phyloP scores from a whole-genome alignment of 2,113 vertebrate genomes.

The Siphamia tubifer region DNA sequence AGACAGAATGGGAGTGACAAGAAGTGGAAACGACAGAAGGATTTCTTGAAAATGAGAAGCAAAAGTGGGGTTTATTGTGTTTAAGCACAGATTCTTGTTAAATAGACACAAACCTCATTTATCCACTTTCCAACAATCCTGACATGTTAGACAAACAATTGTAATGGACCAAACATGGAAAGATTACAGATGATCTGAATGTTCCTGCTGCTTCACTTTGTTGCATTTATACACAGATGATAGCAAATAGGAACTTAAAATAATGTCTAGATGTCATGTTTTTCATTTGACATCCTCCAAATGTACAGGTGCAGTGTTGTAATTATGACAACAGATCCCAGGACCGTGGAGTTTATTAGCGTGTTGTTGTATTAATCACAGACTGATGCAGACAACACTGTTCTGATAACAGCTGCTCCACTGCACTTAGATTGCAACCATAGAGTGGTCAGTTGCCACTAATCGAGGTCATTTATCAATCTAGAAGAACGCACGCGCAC shows the following conservation, averaged over 20 bases:
- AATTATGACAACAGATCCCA: conserved; percentile 49
- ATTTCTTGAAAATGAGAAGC: conserved; percentile 11
- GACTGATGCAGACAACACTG: conserved; percentile 56
- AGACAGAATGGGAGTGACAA: conserved; percentile 15
- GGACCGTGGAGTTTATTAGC: conserved; percentile 64
- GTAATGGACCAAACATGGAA: neutral
- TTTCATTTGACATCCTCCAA: neutral
- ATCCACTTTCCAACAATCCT: conserved; percentile 2
- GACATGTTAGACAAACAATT: conserved; percentile 11
- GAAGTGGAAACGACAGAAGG: conserved; percentile 21
- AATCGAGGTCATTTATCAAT: conserved; percentile 79
- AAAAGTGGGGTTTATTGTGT: conserved; percentile 5
- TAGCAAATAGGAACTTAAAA: neutral
- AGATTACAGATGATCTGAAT: neutral
- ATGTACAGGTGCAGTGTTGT: conserved; percentile 2
- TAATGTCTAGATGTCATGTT: neutral
- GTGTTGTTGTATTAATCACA: conserved; percentile 72
- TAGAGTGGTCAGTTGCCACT: conserved; percentile 71
- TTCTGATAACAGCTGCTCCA: conserved; percentile 63
- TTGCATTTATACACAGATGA: neutral
- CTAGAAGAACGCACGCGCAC: conserved; percentile 16
- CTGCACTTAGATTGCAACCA: conserved; percentile 70
- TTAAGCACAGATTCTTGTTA: neutral
- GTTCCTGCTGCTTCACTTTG: neutral
- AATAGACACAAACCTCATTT: conserved; percentile 15